Conservation (phyloP, 2,797 vertebrate species). For the Staurois parvus region DNA sequence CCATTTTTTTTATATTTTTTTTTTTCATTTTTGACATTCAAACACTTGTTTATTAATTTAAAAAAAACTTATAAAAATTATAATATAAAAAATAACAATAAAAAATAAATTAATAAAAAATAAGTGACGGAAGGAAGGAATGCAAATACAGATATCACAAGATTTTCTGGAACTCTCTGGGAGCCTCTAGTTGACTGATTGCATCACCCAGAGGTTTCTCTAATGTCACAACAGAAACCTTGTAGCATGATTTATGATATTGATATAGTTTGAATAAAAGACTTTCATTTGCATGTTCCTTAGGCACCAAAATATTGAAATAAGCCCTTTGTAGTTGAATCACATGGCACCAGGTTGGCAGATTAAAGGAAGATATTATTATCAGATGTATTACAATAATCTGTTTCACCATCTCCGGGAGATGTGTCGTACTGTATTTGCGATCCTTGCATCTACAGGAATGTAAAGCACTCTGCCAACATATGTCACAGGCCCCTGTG, state of each 20-base stretch:
- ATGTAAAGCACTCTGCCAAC: neutral
- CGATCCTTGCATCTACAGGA: neutral
- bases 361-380: neutral
- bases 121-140: too few species aligned
- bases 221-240: neutral
- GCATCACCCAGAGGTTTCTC: neutral
- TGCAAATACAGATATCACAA: too few species aligned
- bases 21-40: too few species aligned
- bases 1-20: too few species aligned
- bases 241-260: neutral
- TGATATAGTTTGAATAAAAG: neutral
- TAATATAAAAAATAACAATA: too few species aligned
- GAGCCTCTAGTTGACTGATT: neutral
- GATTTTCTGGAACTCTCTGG: too few species aligned
- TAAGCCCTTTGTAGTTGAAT: neutral
- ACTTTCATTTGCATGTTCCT: too few species aligned
- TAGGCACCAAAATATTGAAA: neutral
- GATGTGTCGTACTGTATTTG: neutral
- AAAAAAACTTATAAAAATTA: too few species aligned
- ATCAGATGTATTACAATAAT: too few species aligned
- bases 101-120: too few species aligned
- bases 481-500: constrained; percentile 9
- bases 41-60: too few species aligned
- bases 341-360: neutral
- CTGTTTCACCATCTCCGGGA: neutral